phyloP scores from a whole-genome alignment of 1,140 invertebrate genomes.

The Drosophila seguyi region DNA sequence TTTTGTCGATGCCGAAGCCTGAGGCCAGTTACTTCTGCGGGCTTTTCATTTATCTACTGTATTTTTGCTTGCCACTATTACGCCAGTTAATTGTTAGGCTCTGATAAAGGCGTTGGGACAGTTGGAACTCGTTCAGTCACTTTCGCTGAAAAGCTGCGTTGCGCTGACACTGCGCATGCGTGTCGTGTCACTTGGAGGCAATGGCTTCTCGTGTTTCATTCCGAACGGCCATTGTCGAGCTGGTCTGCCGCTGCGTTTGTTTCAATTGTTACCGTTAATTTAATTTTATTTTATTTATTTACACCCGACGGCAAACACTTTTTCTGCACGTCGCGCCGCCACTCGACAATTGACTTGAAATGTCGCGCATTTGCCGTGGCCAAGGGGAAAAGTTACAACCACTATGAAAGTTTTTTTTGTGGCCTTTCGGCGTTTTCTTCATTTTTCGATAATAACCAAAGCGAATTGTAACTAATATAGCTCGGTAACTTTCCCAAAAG shows the following conservation, averaged over 20 bases:
- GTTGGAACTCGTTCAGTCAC: conserved; percentile 81
- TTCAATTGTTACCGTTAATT: conserved; percentile 81
- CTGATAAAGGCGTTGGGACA: conserved; percentile 67
- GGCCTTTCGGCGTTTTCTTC: conserved; percentile 59
- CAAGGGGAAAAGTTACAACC: conserved; percentile 69
- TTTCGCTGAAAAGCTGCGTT: conserved; percentile 75
- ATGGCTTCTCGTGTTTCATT: conserved; percentile 53
- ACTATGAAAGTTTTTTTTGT: conserved; percentile 72
- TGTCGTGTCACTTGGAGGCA: conserved; percentile 17
- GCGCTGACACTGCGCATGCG: conserved; percentile 58
- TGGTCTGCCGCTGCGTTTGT: conserved; percentile 52
- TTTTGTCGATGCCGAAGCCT: conserved; percentile 1
- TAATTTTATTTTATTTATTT: conserved; percentile 75
- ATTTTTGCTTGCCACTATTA: conserved; percentile 65
- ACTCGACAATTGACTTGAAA: conserved; percentile 76
- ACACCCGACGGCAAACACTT: conserved; percentile 44
- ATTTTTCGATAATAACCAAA: conserved; percentile 78
- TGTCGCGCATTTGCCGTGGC: conserved; percentile 56
- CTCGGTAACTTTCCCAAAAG: conserved; percentile 77
- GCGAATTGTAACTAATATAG: conserved; percentile 76
- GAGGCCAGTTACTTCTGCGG: conserved; percentile 39
- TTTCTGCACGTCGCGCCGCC: conserved; percentile 67
- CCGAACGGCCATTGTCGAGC: conserved; percentile 54
- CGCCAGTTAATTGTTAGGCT: conserved; percentile 62
- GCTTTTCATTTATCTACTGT: conserved; percentile 27